A percentile compares a stretch with the other conserved stretches of the same genome.
Evolutionary conservation across 2,797 vertebrate species (phyloP).

Genomic region (Chelonia mydas): DNA sequence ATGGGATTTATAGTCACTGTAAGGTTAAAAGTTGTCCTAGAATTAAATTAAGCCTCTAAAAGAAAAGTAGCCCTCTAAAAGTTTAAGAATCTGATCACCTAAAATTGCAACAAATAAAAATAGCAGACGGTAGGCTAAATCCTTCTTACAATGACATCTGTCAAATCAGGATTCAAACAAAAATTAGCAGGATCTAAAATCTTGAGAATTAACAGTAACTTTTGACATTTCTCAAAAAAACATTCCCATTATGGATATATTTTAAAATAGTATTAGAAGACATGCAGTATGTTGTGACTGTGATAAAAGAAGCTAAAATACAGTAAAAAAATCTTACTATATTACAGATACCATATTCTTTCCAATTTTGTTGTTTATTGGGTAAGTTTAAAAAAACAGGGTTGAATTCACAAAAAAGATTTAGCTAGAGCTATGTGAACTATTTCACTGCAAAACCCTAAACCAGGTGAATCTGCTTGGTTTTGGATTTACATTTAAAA

Average conservation of each 20-base stretch:
- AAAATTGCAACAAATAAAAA: background rate
- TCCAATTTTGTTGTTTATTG: fast-evolving
- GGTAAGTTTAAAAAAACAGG: background rate
- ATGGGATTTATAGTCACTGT: too few species aligned
- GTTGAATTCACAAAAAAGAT: background rate
- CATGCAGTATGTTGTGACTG: fast-evolving
- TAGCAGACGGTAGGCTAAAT: background rate
- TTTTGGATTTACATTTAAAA: background rate
- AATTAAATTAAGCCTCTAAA: too few species aligned
- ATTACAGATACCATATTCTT: too few species aligned
- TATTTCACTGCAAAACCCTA: background rate
- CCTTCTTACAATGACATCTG: background rate
- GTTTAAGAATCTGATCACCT: background rate
- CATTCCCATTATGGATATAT: too few species aligned
- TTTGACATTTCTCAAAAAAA: background rate
- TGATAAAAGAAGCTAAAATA: background rate
- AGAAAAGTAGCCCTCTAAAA: background rate
- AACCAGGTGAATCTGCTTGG: background rate
- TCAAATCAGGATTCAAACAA: background rate
- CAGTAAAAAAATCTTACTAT: fast-evolving
- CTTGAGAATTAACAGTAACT: background rate
- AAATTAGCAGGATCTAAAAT: background rate
- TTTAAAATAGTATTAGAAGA: background rate
- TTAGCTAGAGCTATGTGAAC: background rate
- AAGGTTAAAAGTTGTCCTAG: too few species aligned